Evolutionary conservation across 2,888 invertebrate species (phyloP).

Genomic region (Bombyx huttoni): DNA sequence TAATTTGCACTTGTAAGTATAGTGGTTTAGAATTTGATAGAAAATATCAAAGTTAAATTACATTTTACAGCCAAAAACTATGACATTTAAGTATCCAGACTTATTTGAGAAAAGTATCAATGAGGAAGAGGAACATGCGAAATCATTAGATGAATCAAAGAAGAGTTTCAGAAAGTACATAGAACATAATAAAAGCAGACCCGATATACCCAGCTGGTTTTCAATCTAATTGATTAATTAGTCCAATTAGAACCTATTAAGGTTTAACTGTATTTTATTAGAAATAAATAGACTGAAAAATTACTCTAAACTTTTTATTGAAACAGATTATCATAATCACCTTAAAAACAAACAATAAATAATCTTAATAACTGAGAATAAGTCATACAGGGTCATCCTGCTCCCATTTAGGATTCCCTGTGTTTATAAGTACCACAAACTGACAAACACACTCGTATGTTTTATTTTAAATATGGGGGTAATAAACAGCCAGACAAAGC

Average conservation of each 20-base stretch:
- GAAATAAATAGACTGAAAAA: not conserved
- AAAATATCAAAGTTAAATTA: too few relatives aligned
- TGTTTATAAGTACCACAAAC: too few relatives aligned
- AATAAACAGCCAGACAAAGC: too few relatives aligned
- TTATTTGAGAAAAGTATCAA: constrained; percentile 72
- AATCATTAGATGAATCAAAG: constrained; percentile 75
- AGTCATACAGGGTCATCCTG: too few relatives aligned
- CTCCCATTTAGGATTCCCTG: too few relatives aligned
- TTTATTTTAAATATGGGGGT: too few relatives aligned
- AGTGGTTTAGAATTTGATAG: too few relatives aligned
- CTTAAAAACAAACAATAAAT: not conserved
- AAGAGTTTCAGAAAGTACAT: constrained; percentile 72
- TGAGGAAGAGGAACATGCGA: constrained; percentile 72
- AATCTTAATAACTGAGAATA: too few relatives aligned
- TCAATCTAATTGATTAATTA: constrained; percentile 60
- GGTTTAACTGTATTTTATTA: not conserved
- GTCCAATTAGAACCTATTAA: not conserved
- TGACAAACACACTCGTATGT: too few relatives aligned
- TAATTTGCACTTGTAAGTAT: too few relatives aligned
- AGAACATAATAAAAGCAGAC: constrained; percentile 76
- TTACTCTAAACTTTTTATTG: not conserved
- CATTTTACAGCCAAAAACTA: constrained; percentile 76
- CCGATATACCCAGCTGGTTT: constrained; percentile 86
- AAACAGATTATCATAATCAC: not conserved
- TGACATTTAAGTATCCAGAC: constrained; percentile 84